Evolutionary conservation across 2,888 invertebrate species (phyloP).

Genomic region (Apotomis capreana): DNA sequence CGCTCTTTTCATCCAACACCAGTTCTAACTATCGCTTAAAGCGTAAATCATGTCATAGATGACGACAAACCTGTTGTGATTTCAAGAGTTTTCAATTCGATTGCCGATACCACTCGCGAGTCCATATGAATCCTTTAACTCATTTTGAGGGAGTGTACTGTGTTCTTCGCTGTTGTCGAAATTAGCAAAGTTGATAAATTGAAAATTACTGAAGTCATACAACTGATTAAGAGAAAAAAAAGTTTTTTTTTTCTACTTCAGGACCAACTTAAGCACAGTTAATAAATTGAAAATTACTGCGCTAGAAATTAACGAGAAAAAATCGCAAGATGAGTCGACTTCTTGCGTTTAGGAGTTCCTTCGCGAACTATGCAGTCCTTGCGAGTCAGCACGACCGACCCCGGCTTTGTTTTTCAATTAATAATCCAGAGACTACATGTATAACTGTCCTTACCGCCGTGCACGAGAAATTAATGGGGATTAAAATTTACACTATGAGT

Average conservation of each 20-base stretch:
- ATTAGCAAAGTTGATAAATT: no score
- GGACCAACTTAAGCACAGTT: no score
- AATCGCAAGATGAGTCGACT: constrained; percentile 14
- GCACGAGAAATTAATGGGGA: no score
- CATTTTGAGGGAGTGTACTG: no score
- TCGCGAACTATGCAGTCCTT: constrained; percentile 30
- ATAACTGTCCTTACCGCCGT: no score
- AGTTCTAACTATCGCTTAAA: constrained; percentile 71
- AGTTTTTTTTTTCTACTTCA: no score
- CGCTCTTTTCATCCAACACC: constrained; percentile 76
- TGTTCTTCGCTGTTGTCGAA: no score
- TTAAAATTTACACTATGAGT: no score
- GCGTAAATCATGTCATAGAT: constrained; percentile 70
- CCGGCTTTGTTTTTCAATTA: constrained; percentile 70
- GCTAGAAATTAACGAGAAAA: constrained; percentile 27
- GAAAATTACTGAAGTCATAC: no score
- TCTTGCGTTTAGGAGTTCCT: constrained; percentile 39
- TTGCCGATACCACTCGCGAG: not conserved
- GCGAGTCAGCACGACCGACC: constrained; percentile 40
- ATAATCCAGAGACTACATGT: no score
- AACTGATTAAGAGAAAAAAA: no score
- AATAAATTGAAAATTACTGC: no score
- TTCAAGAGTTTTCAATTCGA: constrained; percentile 15
- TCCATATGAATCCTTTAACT: not conserved
- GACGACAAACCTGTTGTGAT: constrained; percentile 47